Evolutionary conservation across 2,888 invertebrate species (phyloP), one percentile per base, ranked within the genome.

Genomic region (Endotricha flammealis): DNA sequence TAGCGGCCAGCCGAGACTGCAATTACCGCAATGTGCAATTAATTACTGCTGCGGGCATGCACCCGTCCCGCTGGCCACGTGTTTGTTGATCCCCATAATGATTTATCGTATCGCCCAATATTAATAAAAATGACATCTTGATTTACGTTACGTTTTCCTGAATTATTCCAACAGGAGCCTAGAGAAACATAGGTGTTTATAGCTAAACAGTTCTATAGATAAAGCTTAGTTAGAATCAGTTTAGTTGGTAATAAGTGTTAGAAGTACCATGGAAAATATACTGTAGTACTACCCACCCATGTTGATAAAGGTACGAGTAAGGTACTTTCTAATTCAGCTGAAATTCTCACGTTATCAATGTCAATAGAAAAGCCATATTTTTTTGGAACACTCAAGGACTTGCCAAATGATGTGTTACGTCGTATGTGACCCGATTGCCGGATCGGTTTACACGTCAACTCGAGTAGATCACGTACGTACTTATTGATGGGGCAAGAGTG

Each of bases 1-100:
- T 14, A 24, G 23, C 30, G 12, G 3, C 24, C 24, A 8, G 7
- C 20, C 24, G 24, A 32, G 32, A 32, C 41, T 45, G 48, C 63
- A 57, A 66, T 62, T 58, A 64, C 64, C 66, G 60, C 72, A 70
- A 71, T 73, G 67, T 64, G 66, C 68, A 68, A 76, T 75, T 76
- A 75, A 75, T 72, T 72, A 69, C 68, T 51, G 46, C 63, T 61
- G 51, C 56, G 53, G 42, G 49, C 34, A 27, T 7, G 28, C n/a
- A n/a, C n/a, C n/a, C n/a, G n/a, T n/a, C n/a, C n/a, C n/a, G 20
- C 39, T 40, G 32, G 45, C 45, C 45, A 52, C 49, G 48, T 55
- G 58, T 20, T 20, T 20, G 55, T 61, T 57, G 56, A 47, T 51
- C 42, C 53, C 34, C 37, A 41, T 39, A 48, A 45, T 42, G 35